A percentile compares a stretch with the other conserved stretches of the same genome.
phyloP scores from a whole-genome alignment of 2,797 vertebrate species.

The Rhynchonycteris naso region DNA sequence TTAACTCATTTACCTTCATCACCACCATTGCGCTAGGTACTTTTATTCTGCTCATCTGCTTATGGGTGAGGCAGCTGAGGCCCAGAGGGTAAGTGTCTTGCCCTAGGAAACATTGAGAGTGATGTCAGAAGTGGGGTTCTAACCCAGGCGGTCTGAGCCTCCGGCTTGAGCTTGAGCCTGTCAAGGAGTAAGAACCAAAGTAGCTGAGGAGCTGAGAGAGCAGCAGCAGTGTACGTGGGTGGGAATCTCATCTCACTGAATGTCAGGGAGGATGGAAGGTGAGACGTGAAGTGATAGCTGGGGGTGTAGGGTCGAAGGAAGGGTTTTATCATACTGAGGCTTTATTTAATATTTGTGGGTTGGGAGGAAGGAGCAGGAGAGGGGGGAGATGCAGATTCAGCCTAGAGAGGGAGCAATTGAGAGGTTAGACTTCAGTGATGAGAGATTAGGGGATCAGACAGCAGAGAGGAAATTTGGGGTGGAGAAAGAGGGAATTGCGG shows the following conservation, averaged over 20 bases:
- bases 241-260: not conserved
- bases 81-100: not conserved
- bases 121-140: not conserved
- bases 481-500: not conserved
- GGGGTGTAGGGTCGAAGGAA: not conserved
- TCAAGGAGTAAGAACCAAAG: not conserved
- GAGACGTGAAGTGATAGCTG: not conserved
- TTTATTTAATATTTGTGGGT: not conserved
- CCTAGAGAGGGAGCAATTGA: not conserved
- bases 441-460: not conserved
- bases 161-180: not conserved
- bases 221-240: accelerated
- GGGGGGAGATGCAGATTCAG: not conserved
- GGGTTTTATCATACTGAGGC: not conserved
- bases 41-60: not conserved
- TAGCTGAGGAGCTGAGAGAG: not conserved
- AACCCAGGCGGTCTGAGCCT: not conserved
- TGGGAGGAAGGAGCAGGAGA: not conserved
- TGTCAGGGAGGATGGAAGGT: not conserved
- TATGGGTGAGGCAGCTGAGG: not conserved
- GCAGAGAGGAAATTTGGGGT: not conserved
- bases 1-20: not conserved
- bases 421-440: not conserved
- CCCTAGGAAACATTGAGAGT: not conserved
- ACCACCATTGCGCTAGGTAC: not conserved